phyloP scores from a whole-genome alignment of 2,888 invertebrate genomes.

The Hedychridium roseum region DNA sequence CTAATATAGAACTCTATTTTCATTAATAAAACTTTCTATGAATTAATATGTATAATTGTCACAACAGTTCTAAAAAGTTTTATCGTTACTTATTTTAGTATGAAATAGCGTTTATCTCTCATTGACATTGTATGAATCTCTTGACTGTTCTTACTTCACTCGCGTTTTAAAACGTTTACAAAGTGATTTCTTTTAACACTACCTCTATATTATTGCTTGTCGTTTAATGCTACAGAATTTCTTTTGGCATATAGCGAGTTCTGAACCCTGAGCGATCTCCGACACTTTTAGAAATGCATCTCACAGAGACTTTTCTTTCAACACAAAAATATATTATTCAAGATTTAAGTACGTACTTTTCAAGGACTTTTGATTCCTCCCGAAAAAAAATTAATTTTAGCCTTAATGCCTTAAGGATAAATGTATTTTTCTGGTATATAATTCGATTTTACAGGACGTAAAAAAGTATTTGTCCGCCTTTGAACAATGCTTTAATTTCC shows the following conservation, averaged over 20 bases:
- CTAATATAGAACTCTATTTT: conserved; percentile 61
- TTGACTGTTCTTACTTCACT: conserved; percentile 15
- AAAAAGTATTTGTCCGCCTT: too few relatives aligned
- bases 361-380: too few relatives aligned
- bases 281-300: conserved; percentile 40
- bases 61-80: conserved; percentile 55
- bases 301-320: conserved; percentile 19
- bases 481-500: conserved; percentile 7
- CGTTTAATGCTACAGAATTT: conserved; percentile 56
- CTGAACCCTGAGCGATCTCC: conserved; percentile 54
- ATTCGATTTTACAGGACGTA: too few relatives aligned
- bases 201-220: conserved; percentile 58
- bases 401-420: conserved; percentile 11
- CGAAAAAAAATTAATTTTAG: too few relatives aligned
- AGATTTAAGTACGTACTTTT: conserved; percentile 11
- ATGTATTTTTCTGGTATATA: too few relatives aligned
- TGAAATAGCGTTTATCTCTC: conserved; percentile 31
- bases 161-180: conserved; percentile 28
- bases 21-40: conserved; percentile 61
- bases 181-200: conserved; percentile 36
- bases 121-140: conserved; percentile 32
- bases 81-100: conserved; percentile 38
- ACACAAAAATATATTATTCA: conserved; percentile 4
- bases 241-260: conserved; percentile 59
- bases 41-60: conserved; percentile 58